These are phyloP conservation scores for Erebia ligea DNA, from an alignment of 2,888 invertebrate species.

Conservation along the genomic window DNA sequence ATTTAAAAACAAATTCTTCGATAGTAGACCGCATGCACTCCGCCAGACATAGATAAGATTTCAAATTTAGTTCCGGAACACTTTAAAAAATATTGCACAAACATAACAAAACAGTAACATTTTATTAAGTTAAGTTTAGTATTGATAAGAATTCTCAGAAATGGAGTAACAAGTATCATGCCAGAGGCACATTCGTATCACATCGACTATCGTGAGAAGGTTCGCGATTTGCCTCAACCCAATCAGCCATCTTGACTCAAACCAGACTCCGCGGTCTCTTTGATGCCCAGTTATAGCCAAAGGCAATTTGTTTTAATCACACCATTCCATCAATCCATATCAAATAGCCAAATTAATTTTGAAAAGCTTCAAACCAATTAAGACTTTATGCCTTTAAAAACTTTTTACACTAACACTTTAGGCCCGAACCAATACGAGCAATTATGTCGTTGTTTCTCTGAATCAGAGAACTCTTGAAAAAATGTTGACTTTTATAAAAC, in stretches of 20 bases:
- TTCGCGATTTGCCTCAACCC: conserved; percentile 61
- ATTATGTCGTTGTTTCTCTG: not conserved
- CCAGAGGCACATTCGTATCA: conserved; percentile 26
- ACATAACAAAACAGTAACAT: conserved; percentile 6
- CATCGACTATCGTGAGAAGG: conserved; percentile 68
- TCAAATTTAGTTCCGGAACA: not conserved
- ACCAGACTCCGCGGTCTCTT: conserved; percentile 67
- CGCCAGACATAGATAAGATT: not conserved
- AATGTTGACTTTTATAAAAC: not conserved
- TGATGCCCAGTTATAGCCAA: conserved; percentile 63
- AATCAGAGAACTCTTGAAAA: not conserved
- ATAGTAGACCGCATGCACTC: no score
- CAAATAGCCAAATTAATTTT: conserved; percentile 43
- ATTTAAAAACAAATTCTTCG: no score
- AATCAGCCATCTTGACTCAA: conserved; percentile 68
- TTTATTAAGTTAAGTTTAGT: no score
- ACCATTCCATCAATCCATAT: conserved; percentile 56
- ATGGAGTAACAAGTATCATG: conserved; percentile 12
- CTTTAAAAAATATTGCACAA: not conserved
- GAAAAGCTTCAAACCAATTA: conserved; percentile 28
- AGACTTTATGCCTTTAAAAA: conserved; percentile 3
- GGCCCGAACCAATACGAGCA: conserved; percentile 13
- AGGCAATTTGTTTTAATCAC: conserved; percentile 74
- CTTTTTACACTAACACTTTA: conserved; percentile 12
- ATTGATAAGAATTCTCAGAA: conserved; percentile 24